Base-by-base conservation (phyloP, 2,797 vertebrate species). In the Morus bassanus region DNA sequence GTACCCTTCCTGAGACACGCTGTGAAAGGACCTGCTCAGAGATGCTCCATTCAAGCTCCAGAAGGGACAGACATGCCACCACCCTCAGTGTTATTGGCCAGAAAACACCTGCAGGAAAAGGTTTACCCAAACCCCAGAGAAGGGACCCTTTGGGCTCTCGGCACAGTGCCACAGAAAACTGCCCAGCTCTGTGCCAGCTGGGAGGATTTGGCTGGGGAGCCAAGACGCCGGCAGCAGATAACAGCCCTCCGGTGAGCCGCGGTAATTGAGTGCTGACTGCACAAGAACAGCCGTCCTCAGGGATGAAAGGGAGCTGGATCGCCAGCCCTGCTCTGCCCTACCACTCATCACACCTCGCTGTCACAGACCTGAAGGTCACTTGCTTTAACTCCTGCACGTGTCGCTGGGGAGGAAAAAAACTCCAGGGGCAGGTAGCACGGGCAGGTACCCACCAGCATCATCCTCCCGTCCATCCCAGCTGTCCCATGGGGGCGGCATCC, bases 1-100 rank as follows among this genome's bases (percentile, higher is more conserved):
- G 43, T 33, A 45, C 21, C 11, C 46, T 65, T 88, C 53, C 72
- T 22, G 51, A 83, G 65, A 30, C 12, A 8, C 7, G 1, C 7
- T 41, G 37, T 24, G 39, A 59, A 72, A 65, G 41, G 30, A 39
- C 28, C 41, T n/a, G 23, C 50, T 70, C 50, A 39, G 77, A 21
- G 24, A 65, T 17, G 39, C n/a, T 37, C 69, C 16, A 0, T 37
- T n/a, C 1, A 0, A 75, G 57, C 31, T 27, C 31, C 2, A 0
- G 7, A 14, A 33, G 17, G 31, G 10, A 50, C 17, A 27, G 67
- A 46, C n/a, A 50, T 31, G 51, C 46, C 35, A 13, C 59, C 65
- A 48, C 11, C 31, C 51, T 60, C 4, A 0, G 45, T 30, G 31
- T 81, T 37, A 63, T 7, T 5, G 0, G 30, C 72, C 59, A 76